Conservation (phyloP, 2,888 invertebrate genomes). For the Pollenia angustigena region DNA sequence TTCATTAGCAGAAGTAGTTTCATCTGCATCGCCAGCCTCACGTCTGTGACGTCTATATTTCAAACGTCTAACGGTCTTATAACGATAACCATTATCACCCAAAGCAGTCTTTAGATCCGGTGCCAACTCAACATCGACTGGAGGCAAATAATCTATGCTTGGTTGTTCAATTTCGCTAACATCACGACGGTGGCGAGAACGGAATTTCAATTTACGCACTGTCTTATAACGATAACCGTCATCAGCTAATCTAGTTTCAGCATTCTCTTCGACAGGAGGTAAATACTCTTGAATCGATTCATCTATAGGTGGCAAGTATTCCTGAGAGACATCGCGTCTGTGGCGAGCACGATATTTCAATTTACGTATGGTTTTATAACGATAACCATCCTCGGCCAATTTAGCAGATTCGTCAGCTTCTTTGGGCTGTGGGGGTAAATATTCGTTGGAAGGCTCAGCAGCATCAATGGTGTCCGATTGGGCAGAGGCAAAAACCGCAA, state of each 20-base stretch:
- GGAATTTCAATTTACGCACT: constrained; percentile 81
- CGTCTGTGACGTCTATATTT: constrained; percentile 82
- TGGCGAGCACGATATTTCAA: constrained; percentile 77
- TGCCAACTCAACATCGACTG: constrained; percentile 78
- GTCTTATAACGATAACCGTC: constrained; percentile 83
- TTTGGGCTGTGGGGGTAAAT: constrained; percentile 78
- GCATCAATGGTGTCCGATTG: constrained; percentile 67
- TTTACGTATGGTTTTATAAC: constrained; percentile 79
- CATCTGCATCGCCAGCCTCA: constrained; percentile 77
- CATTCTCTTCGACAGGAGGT: constrained; percentile 76
- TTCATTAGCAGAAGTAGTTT: constrained; percentile 75
- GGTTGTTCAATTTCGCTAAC: constrained; percentile 80
- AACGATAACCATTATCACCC: constrained; percentile 82
- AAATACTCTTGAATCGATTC: constrained; percentile 79
- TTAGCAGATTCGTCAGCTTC: constrained; percentile 75
- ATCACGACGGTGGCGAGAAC: constrained; percentile 82
- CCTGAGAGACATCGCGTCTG: constrained; percentile 79
- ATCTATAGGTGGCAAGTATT: constrained; percentile 80
- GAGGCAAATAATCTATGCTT: constrained; percentile 79
- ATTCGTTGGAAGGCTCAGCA: constrained; percentile 74
- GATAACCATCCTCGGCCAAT: constrained; percentile 79
- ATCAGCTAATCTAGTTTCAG: constrained; percentile 79
- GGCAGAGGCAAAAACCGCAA: constrained; percentile 75
- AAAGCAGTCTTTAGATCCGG: constrained; percentile 80
- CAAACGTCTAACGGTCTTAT: constrained; percentile 81